phyloP scores from a whole-genome alignment of 53 echinoderm and acorn worm genomes.

The Stichopus horrens region DNA sequence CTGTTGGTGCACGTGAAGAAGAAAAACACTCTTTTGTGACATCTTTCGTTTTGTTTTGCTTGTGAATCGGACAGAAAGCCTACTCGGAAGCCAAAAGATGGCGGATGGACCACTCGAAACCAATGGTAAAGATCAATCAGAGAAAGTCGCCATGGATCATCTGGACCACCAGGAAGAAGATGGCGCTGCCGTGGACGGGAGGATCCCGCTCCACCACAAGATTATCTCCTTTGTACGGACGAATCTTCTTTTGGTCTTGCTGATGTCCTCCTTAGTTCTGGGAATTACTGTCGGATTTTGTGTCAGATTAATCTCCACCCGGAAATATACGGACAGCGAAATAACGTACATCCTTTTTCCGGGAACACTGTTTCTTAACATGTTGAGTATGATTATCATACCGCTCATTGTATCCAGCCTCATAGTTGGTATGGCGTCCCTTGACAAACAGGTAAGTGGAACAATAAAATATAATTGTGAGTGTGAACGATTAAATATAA shows the following conservation, averaged over 20 bases:
- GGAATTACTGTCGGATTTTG: slow-evolving; percentile 77
- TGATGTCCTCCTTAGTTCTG: slow-evolving; percentile 68
- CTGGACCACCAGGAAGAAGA: slow-evolving; percentile 35
- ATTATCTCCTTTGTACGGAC: slow-evolving; percentile 3
- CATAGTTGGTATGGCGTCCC: slow-evolving; percentile 84
- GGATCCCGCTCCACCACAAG: not conserved
- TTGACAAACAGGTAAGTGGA: slow-evolving; percentile 64
- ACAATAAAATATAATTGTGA: no score
- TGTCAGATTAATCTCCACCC: slow-evolving; percentile 62
- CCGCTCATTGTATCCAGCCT: slow-evolving; percentile 86
- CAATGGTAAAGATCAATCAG: slow-evolving; percentile 30
- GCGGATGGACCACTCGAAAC: slow-evolving; percentile 28
- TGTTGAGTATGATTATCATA: slow-evolving; percentile 87
- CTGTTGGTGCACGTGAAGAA: no score
- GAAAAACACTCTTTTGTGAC: no score
- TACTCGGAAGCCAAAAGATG: not conserved
- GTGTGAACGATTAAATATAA: no score
- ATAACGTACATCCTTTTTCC: slow-evolving; percentile 87
- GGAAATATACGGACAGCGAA: slow-evolving; percentile 63
- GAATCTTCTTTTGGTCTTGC: slow-evolving; percentile 80
- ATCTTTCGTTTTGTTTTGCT: no score
- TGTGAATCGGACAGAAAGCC: no score
- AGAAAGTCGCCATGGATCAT: slow-evolving; percentile 36
- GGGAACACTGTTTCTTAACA: slow-evolving; percentile 88
- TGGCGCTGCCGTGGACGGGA: not conserved